These are phyloP conservation scores for Synchiropus splendidus DNA, from an alignment of 2,113 vertebrate species.

Conservation along the genomic window DNA sequence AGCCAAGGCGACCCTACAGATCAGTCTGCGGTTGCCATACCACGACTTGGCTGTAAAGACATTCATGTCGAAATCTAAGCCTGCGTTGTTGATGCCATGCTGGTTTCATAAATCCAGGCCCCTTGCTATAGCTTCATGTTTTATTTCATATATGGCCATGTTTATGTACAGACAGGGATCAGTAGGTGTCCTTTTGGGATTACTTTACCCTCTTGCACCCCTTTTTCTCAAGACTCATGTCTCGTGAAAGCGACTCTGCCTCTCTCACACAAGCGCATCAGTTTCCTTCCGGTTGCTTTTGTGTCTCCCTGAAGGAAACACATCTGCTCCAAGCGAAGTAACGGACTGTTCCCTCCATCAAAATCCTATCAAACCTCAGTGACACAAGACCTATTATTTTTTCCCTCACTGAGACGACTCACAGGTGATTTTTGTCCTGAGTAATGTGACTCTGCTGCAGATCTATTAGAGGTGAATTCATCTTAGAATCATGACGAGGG, in stretches of 20 bases:
- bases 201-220: too few relatives aligned
- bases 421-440: conserved; percentile 17
- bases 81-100: too few relatives aligned
- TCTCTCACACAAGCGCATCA: not conserved
- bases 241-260: not conserved
- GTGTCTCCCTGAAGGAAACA: conserved; percentile 8
- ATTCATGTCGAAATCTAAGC: too few relatives aligned
- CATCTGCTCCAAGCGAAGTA: conserved; percentile 15
- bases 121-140: too few relatives aligned
- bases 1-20: too few relatives aligned
- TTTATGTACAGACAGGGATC: too few relatives aligned
- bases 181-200: too few relatives aligned
- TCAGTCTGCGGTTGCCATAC: too few relatives aligned
- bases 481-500: not conserved
- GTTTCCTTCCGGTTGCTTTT: conserved; percentile 9
- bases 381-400: conserved; percentile 18
- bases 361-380: conserved; percentile 15
- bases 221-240: too few relatives aligned
- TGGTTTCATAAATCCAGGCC: too few relatives aligned
- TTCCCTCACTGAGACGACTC: conserved; percentile 9
- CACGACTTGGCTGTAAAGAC: too few relatives aligned
- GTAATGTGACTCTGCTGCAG: conserved; percentile 3
- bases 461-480: not conserved
- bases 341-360: conserved; percentile 23
- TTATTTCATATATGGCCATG: too few relatives aligned